Conservation (phyloP, 2,797 vertebrate species). For the Cheirogaleus major region DNA sequence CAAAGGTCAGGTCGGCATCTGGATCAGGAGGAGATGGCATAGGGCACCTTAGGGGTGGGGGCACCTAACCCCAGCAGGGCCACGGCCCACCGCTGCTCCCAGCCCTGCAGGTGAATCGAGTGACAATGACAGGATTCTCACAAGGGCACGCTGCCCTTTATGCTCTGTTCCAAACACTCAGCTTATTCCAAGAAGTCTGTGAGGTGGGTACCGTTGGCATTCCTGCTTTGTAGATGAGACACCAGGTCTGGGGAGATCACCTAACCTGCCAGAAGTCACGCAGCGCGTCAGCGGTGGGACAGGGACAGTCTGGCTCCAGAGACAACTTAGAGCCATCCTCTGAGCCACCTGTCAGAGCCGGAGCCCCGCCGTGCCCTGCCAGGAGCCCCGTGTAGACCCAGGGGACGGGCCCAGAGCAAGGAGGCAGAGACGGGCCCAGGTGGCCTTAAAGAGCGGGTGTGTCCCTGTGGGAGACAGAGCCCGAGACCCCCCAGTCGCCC, state of each 20-base stretch:
- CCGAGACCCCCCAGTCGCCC: background rate
- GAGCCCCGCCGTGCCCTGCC: background rate
- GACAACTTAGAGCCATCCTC: background rate
- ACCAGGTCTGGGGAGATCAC: background rate
- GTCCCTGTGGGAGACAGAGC: background rate
- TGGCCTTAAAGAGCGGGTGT: background rate
- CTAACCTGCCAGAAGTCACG: background rate
- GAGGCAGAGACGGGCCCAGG: background rate
- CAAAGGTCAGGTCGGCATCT: conserved; percentile 93
- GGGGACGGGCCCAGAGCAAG: background rate
- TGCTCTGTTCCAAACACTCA: background rate
- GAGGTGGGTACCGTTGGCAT: background rate
- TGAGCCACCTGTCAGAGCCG: background rate
- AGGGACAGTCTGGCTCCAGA: background rate
- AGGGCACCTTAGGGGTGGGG: background rate
- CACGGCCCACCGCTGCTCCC: background rate
- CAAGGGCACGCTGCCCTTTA: accelerated
- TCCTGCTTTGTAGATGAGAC: background rate
- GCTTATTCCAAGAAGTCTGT: background rate
- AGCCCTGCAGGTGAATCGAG: accelerated
- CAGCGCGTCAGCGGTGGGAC: background rate
- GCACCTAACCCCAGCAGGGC: too few species aligned
- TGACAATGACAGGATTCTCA: background rate
- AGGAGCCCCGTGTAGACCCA: background rate
- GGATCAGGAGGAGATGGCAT: background rate